Conservation (phyloP, 1,140 invertebrate species). For the Scylla paramamosain region DNA sequence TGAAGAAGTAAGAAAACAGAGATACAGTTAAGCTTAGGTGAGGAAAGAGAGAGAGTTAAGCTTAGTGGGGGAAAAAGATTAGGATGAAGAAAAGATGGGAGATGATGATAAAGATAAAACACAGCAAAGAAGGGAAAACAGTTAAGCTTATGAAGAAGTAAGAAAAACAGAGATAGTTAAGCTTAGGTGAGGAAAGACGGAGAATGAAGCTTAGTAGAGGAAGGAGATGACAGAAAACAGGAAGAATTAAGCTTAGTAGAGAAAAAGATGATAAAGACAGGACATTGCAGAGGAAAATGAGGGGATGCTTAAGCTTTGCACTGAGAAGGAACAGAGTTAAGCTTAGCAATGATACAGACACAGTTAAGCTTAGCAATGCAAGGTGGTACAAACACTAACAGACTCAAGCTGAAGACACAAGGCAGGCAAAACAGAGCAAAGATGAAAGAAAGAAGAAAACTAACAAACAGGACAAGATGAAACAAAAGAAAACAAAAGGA, state of each 20-base stretch:
- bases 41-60: background rate
- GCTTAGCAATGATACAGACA: background rate
- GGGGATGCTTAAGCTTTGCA: background rate
- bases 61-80: background rate
- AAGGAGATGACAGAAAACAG: background rate
- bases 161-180: background rate
- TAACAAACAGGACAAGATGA: too few relatives aligned
- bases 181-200: background rate
- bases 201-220: background rate
- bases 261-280: background rate
- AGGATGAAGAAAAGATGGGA: background rate
- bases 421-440: too few relatives aligned
- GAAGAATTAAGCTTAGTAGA: background rate
- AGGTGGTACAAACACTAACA: too few relatives aligned
- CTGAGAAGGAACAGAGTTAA: background rate
- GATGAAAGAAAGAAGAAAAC: too few relatives aligned
- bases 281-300: background rate
- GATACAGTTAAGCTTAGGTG: background rate
- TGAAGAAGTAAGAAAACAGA: background rate
- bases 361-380: background rate
- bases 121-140: background rate
- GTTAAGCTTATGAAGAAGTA: background rate
- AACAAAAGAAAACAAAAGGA: too few relatives aligned
- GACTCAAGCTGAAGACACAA: too few relatives aligned
- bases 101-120: background rate